phyloP scores from a whole-genome alignment of 2,113 vertebrate genomes.

The Eolophus roseicapilla region DNA sequence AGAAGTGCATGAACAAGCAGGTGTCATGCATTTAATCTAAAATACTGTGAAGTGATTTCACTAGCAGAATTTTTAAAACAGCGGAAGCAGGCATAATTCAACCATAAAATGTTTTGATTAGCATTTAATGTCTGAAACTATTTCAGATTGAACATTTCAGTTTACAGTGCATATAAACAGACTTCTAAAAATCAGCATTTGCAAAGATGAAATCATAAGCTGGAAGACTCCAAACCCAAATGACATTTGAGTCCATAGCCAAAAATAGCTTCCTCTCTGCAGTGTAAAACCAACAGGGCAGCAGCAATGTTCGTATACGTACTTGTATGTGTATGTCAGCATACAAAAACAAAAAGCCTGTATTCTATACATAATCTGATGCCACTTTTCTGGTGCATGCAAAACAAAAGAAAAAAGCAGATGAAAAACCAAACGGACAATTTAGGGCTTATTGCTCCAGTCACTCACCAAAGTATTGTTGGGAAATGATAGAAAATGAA shows the following conservation, averaged over 20 bases:
- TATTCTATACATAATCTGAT: not conserved
- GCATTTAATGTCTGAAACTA: slow-evolving; percentile 18
- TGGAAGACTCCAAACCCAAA: slow-evolving; percentile 20
- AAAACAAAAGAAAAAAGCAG: not conserved
- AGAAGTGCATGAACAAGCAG: not conserved
- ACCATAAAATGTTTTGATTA: slow-evolving; percentile 19
- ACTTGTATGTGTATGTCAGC: not conserved
- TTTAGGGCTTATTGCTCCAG: not conserved
- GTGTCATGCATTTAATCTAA: not conserved
- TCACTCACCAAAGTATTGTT: not conserved
- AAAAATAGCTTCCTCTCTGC: not conserved
- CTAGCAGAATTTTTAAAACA: not conserved
- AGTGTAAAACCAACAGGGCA: not conserved
- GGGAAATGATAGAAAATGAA: not conserved
- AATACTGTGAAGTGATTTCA: not conserved
- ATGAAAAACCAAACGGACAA: not conserved
- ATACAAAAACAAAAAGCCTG: not conserved
- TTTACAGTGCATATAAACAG: slow-evolving; percentile 30
- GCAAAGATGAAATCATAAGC: slow-evolving; percentile 41
- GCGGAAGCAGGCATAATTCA: not conserved
- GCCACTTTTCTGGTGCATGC: not conserved
- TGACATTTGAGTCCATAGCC: slow-evolving; percentile 10
- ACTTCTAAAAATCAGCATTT: slow-evolving; percentile 29
- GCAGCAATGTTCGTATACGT: not conserved
- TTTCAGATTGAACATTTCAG: slow-evolving; percentile 15